phyloP scores from a whole-genome alignment of 1,140 invertebrate genomes.

The Bathynomus jamesi region DNA sequence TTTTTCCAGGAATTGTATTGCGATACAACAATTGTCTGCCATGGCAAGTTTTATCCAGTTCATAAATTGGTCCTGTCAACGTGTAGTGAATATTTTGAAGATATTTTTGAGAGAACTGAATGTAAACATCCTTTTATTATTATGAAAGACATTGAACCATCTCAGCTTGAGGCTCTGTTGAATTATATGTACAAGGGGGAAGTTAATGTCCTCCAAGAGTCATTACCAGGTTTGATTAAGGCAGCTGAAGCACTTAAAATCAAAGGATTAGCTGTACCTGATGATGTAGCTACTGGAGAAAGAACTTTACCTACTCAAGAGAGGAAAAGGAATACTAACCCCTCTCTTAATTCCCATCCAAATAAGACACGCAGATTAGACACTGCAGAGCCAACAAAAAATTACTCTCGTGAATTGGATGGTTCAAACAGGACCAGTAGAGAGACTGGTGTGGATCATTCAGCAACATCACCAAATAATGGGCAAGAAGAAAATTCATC shows the following conservation, averaged over 20 bases:
- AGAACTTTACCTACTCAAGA: too few species aligned
- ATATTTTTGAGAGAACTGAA: conserved; percentile 15
- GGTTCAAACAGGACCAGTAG: too few species aligned
- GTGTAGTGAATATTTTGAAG: conserved; percentile 17
- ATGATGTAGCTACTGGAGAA: too few species aligned
- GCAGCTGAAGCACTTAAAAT: conserved; percentile 13
- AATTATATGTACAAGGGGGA: conserved; percentile 17
- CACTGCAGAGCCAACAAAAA: too few species aligned
- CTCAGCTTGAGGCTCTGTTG: conserved; percentile 12
- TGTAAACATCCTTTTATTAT: conserved; percentile 16
- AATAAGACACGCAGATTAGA: too few species aligned
- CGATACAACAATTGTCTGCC: conserved; percentile 9
- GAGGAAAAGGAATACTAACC: too few species aligned
- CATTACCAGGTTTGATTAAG: conserved; percentile 9
- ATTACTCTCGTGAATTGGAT: too few species aligned
- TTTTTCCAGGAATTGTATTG: conserved; percentile 5
- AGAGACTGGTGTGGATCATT: too few species aligned
- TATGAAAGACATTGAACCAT: conserved; percentile 4
- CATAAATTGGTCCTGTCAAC: conserved; percentile 14
- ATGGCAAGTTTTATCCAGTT: conserved; percentile 15
- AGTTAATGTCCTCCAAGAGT: conserved; percentile 12
- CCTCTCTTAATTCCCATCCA: too few species aligned
- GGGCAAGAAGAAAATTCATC: too few species aligned
- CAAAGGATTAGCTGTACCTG: conserved; percentile 25
- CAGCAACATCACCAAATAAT: too few species aligned